These are phyloP conservation scores for Oncorhynchus kisutch DNA, from an alignment of 2,113 vertebrate genomes.

Conservation along the genomic window DNA sequence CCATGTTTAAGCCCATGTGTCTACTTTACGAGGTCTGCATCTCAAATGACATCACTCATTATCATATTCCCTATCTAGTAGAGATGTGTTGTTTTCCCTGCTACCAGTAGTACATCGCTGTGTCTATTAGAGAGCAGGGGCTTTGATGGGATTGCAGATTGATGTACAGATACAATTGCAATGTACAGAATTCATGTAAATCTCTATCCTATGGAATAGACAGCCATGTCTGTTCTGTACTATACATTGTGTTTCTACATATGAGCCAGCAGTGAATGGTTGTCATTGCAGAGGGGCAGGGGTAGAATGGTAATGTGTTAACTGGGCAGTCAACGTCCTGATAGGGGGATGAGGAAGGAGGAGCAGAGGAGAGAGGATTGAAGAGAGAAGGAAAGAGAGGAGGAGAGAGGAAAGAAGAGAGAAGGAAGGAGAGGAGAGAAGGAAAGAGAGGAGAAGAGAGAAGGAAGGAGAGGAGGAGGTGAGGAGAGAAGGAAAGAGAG, in stretches of 20 bases:
- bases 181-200: not conserved
- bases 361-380: conserved; percentile 21
- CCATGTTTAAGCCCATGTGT: no score
- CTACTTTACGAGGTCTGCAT: no score
- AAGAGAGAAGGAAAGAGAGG: conserved; percentile 12
- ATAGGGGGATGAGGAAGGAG: conserved; percentile 19
- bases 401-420: no score
- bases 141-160: no score
- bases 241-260: conserved; percentile 21
- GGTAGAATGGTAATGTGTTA: conserved; percentile 59
- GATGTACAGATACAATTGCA: not conserved
- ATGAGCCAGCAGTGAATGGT: conserved; percentile 45
- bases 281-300: conserved; percentile 64
- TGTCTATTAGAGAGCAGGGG: no score
- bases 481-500: conserved; percentile 3
- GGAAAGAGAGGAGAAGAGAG: no score
- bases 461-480: no score
- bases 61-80: no score
- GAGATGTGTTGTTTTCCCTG: no score
- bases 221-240: conserved; percentile 28
- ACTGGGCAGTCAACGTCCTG: conserved; percentile 40
- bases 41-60: no score
- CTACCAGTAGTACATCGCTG: no score
- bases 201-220: not conserved
- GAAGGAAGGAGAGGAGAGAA: no score